Conservation (phyloP, 2,888 invertebrate genomes). For the Mesorhabditis spiculigera region DNA sequence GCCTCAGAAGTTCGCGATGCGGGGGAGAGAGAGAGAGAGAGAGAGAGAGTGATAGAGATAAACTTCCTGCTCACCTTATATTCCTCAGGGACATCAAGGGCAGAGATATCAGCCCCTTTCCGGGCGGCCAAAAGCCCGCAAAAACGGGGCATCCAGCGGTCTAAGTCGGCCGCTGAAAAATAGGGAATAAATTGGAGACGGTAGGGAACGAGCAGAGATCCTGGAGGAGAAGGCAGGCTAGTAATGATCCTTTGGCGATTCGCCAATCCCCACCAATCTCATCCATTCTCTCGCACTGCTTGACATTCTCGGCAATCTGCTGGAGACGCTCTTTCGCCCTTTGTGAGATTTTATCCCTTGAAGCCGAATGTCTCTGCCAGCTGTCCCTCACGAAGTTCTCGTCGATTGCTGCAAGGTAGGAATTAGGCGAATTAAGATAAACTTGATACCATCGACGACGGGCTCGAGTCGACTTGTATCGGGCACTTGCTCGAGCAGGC, state of each 20-base stretch:
- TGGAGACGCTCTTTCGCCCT: slow-evolving; percentile 10
- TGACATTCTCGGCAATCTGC: background rate
- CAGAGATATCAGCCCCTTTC: slow-evolving; percentile 74
- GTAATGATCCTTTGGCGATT: slow-evolving; percentile 21
- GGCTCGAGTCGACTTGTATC: slow-evolving; percentile 10
- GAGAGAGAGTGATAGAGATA: too few species aligned
- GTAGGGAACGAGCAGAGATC: too few species aligned
- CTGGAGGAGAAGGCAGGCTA: background rate
- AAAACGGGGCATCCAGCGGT: slow-evolving; percentile 72
- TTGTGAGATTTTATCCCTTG: slow-evolving; percentile 16
- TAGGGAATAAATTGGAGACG: background rate
- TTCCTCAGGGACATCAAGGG: slow-evolving; percentile 77
- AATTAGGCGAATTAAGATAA: background rate
- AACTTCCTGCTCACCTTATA: slow-evolving; percentile 59
- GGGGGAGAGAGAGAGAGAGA: too few species aligned
- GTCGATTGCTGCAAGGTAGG: slow-evolving; percentile 17
- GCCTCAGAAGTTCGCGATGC: too few species aligned
- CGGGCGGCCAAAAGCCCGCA: slow-evolving; percentile 72
- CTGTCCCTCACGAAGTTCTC: slow-evolving; percentile 22
- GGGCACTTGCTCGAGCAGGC: slow-evolving; percentile 31
- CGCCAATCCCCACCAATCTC: slow-evolving; percentile 19
- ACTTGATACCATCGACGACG: background rate
- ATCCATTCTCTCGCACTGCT: slow-evolving; percentile 3
- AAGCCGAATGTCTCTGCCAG: slow-evolving; percentile 15
- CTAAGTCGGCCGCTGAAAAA: slow-evolving; percentile 66